Base-by-base conservation (phyloP, 2,888 invertebrate genomes). In the Nymphalis c-album region DNA sequence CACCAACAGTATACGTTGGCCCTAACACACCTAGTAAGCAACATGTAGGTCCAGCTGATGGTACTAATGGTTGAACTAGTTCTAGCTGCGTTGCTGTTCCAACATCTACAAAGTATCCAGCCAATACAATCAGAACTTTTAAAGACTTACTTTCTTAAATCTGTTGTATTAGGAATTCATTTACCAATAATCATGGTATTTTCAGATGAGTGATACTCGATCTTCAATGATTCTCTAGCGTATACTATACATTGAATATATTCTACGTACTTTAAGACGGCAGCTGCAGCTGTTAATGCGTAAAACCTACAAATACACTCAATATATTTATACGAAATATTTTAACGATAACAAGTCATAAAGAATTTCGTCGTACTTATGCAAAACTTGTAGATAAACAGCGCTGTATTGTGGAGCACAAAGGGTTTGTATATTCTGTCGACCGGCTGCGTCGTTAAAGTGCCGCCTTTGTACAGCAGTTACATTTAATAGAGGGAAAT, bases 241-340 rank as follows among this genome's bases (percentile, higher is more conserved):
- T 96, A 97, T 20, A 95, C 92, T 20, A 96, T 91, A 73, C 95
- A 95, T 77, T 97, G 95, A 67, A 95, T 94, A 75, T 94, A 95
- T 85, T 98, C 97, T 1, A 97, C 94, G 83, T 98, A 98, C 79
- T 96, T 96, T 6, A 98, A 81, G 4, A 98, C 92, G 5, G 97
- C 98, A 18, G 96, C 94, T n/a, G 95, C 95, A 1, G 98, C 95
- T 13, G 98, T 95, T 63, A 98, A 84, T 17, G 97, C 96, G 81
- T 98, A 98, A 84, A 97, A 97, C 80, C 97, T 98, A 81, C 18
- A 65, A 67, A 60, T 58, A 55, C 7, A 47, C 46, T 0, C 5
- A 40, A 3, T 67, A 20, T 45, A 4, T 8, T 35, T 50, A 40
- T 2, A 7, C n/a, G 18, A 10, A 18, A 40, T 58, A 51, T 18